Percentiles rank a stretch among this genome's conserved stretches.
phyloP scores from a whole-genome alignment of 1,140 invertebrate species.

The Anastrepha ludens region DNA sequence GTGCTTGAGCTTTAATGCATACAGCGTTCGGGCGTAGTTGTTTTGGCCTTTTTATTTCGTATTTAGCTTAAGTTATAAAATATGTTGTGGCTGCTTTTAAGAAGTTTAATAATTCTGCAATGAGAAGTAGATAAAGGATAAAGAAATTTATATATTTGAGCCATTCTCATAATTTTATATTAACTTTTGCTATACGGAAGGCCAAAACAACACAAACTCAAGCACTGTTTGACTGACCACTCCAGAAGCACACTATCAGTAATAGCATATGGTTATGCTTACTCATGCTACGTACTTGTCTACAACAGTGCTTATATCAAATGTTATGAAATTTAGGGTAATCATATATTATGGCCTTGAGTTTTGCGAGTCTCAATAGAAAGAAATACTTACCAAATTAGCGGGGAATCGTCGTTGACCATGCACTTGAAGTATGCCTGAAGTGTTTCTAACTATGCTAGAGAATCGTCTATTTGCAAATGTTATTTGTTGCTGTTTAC shows the following conservation, averaged over 20 bases:
- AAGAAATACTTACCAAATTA: constrained; percentile 55
- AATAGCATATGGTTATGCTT: constrained; percentile 41
- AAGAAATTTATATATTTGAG: constrained; percentile 5
- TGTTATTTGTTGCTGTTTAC: constrained; percentile 54
- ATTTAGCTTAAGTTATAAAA: constrained; percentile 41
- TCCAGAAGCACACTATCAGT: neutral
- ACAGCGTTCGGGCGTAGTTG: neutral
- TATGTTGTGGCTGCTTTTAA: neutral
- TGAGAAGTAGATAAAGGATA: constrained; percentile 35
- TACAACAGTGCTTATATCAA: constrained; percentile 45
- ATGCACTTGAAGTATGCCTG: constrained; percentile 45
- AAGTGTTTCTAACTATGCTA: neutral
- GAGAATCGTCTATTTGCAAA: constrained; percentile 32
- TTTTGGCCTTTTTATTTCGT: constrained; percentile 21
- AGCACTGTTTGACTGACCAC: constrained; percentile 25
- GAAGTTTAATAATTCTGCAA: constrained; percentile 39
- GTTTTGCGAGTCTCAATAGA: neutral
- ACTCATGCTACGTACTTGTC: constrained; percentile 22
- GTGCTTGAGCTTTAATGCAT: neutral
- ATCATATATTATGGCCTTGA: constrained; percentile 34
- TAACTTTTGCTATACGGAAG: constrained; percentile 33
- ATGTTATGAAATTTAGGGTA: constrained; percentile 19
- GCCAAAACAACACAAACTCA: constrained; percentile 48
- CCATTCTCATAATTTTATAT: neutral
- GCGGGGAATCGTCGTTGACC: constrained; percentile 49